Conservation (phyloP, 2,888 invertebrate genomes). For the Nipponacmea schrenckii region DNA sequence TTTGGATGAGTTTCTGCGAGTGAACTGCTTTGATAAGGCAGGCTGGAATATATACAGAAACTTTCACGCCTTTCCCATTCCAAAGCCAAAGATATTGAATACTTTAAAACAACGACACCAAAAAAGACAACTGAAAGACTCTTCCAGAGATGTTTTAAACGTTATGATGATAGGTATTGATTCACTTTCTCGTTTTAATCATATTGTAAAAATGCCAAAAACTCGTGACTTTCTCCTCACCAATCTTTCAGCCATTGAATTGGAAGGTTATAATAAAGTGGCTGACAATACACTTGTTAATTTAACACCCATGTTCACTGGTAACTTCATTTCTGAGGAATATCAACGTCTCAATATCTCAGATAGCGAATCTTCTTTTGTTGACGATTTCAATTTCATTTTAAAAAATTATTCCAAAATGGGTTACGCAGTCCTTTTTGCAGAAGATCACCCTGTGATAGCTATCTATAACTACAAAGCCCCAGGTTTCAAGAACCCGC, state of each 20-base stretch:
- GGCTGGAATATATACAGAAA: slow-evolving; percentile 33
- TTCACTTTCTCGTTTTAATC: slow-evolving; percentile 85
- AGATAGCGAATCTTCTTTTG: background rate
- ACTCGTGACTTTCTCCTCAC: slow-evolving; percentile 73
- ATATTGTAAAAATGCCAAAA: slow-evolving; percentile 83
- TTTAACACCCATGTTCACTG: slow-evolving; percentile 79
- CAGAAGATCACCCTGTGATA: slow-evolving; percentile 82
- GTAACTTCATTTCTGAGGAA: slow-evolving; percentile 39
- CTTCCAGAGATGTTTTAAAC: slow-evolving; percentile 69
- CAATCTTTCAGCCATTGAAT: slow-evolving; percentile 77
- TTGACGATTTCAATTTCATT: slow-evolving; percentile 75
- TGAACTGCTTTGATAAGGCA: slow-evolving; percentile 30
- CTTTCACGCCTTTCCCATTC: slow-evolving; percentile 36
- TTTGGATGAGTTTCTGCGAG: slow-evolving; percentile 30
- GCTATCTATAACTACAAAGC: slow-evolving; percentile 84
- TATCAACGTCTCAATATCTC: background rate
- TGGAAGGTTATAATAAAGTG: slow-evolving; percentile 90
- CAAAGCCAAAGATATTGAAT: slow-evolving; percentile 17
- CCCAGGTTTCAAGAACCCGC: slow-evolving; percentile 77
- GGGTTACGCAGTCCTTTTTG: slow-evolving; percentile 82
- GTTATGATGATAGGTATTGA: slow-evolving; percentile 85
- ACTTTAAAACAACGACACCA: background rate
- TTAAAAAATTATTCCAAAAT: slow-evolving; percentile 82
- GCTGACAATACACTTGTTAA: slow-evolving; percentile 91
- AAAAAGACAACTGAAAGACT: background rate